phyloP scores from a whole-genome alignment of 2,113 vertebrate species.

The Lagopus muta region DNA sequence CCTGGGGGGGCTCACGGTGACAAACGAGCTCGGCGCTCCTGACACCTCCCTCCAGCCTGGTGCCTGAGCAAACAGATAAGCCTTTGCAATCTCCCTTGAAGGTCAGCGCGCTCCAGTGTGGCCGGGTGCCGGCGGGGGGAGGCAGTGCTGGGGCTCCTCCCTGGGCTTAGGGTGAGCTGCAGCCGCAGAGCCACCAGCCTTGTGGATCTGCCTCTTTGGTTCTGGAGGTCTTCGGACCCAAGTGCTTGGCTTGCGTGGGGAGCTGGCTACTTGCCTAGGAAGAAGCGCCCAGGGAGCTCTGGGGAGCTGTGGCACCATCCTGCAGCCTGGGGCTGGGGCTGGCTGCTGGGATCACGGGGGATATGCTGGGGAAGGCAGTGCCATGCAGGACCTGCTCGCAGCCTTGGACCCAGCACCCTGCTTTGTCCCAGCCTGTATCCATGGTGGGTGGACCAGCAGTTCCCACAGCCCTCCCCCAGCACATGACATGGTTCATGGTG shows the following conservation, averaged over 20 bases:
- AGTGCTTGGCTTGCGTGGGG: neutral
- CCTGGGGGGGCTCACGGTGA: neutral
- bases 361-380: neutral
- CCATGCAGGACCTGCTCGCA: neutral
- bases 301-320: neutral
- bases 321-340: neutral
- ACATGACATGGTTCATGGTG: neutral
- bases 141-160: fast-evolving
- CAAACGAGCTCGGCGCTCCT: neutral
- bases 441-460: slow-evolving; percentile 13
- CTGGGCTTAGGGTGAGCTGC: neutral
- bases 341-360: fast-evolving
- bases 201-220: neutral
- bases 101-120: slow-evolving; percentile 31
- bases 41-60: slow-evolving; percentile 37
- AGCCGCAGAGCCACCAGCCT: too few species aligned
- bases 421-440: neutral
- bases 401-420: slow-evolving; percentile 36
- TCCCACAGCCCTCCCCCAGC: neutral
- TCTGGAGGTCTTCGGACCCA: fast-evolving
- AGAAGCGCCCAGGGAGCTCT: neutral
- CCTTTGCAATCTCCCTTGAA: slow-evolving; percentile 55
- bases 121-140: neutral
- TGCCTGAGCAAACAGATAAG: slow-evolving; percentile 65
- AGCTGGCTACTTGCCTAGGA: neutral